Evolutionary conservation across 2,888 invertebrate species (phyloP).

Genomic region (Drosophila falleni): DNA sequence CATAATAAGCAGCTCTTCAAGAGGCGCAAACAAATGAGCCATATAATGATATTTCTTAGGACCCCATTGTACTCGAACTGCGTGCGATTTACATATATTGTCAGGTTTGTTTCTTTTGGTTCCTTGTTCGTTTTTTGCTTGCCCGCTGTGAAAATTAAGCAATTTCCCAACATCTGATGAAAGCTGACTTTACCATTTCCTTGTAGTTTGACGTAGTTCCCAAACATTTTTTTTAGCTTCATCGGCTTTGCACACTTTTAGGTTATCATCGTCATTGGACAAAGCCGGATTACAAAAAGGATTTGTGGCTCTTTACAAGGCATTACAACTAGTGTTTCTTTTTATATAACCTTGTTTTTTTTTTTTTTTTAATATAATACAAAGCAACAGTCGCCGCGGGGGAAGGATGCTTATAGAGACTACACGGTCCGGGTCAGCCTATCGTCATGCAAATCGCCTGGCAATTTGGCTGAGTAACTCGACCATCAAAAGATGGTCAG

Average conservation of each 20-base stretch:
- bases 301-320: conserved; percentile 67
- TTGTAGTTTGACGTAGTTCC: conserved; percentile 59
- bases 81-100: conserved; percentile 48
- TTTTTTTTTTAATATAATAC: conserved; percentile 38
- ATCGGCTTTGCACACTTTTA: conserved; percentile 74
- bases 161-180: conserved; percentile 63
- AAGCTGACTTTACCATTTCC: conserved; percentile 17
- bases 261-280: conserved; percentile 66
- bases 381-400: conserved; percentile 61
- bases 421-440: conserved; percentile 17
- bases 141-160: conserved; percentile 65
- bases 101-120: conserved; percentile 17
- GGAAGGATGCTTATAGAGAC: conserved; percentile 9
- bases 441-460: conserved; percentile 63
- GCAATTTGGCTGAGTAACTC: conserved; percentile 62
- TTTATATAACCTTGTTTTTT: neutral
- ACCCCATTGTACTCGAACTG: conserved; percentile 21
- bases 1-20: conserved; percentile 71
- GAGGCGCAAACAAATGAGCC: conserved; percentile 74
- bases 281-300: conserved; percentile 75
- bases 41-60: conserved; percentile 68
- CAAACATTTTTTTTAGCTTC: conserved; percentile 56
- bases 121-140: conserved; percentile 2
- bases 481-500: conserved; percentile 66
- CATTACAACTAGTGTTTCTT: conserved; percentile 57